Evolutionary conservation across 2,888 invertebrate species (phyloP).

Genomic region (Pheosia tremula): DNA sequence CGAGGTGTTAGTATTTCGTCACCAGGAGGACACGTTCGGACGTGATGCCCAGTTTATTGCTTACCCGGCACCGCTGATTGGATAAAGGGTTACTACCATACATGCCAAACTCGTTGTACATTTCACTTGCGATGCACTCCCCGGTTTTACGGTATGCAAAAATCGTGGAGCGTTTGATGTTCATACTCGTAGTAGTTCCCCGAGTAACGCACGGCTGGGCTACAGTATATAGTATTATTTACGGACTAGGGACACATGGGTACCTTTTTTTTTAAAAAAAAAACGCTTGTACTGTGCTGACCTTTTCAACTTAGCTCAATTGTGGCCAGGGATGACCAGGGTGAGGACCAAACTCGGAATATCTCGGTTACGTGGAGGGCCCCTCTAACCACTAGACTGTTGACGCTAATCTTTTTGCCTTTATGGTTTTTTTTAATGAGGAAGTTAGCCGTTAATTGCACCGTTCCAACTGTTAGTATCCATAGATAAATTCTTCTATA

Average conservation of each 20-base stretch:
- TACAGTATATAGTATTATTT: constrained; percentile 40
- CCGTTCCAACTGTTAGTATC: too few species aligned
- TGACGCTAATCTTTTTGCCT: too few species aligned
- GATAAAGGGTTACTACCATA: constrained; percentile 52
- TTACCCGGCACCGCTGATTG: constrained; percentile 62
- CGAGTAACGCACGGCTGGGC: constrained; percentile 33
- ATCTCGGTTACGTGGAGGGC: too few species aligned
- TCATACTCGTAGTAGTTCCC: constrained; percentile 24
- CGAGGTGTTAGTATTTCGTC: constrained; percentile 52
- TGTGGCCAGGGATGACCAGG: background rate
- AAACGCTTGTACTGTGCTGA: constrained; percentile 12
- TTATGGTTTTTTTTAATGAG: too few species aligned
- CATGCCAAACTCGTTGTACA: constrained; percentile 48
- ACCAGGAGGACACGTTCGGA: constrained; percentile 58
- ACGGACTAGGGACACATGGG: constrained; percentile 29
- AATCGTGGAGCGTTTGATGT: constrained; percentile 17
- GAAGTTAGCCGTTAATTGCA: too few species aligned
- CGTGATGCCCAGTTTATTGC: constrained; percentile 74
- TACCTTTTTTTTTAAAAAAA: constrained; percentile 11
- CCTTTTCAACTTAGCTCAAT: constrained; percentile 3
- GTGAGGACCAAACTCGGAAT: too few species aligned
- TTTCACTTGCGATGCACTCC: constrained; percentile 32
- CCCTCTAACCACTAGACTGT: too few species aligned
- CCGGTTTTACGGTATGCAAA: constrained; percentile 27
- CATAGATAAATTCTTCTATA: too few species aligned